A percentile compares a stretch with the other conserved stretches of the same genome.
phyloP scores from a whole-genome alignment of 2,888 invertebrate genomes.

The Lottia scabra region DNA sequence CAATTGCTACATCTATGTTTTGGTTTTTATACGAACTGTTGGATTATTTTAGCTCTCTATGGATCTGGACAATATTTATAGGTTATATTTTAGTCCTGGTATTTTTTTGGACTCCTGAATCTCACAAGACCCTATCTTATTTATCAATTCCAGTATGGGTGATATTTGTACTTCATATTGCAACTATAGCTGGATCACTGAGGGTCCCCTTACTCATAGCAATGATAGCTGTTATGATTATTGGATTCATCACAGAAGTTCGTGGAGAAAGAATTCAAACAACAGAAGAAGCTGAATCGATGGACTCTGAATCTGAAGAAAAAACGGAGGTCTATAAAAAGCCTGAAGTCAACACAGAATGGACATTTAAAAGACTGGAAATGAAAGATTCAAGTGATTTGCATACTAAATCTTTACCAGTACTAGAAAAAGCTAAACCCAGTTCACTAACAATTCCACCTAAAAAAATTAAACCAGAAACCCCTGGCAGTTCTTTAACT shows the following conservation, averaged over 20 bases:
- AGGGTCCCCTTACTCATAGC: conserved; percentile 82
- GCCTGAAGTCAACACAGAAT: too few relatives aligned
- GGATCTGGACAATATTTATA: conserved; percentile 76
- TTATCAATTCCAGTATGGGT: conserved; percentile 82
- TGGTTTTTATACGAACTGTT: conserved; percentile 58
- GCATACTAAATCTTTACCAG: neutral
- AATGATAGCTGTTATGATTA: conserved; percentile 77
- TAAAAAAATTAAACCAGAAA: conserved; percentile 19
- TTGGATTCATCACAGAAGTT: conserved; percentile 74
- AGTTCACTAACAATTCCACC: conserved; percentile 2
- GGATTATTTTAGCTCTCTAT: conserved; percentile 64
- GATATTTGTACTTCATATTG: conserved; percentile 80
- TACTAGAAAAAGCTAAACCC: conserved; percentile 6
- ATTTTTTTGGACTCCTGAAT: conserved; percentile 82
- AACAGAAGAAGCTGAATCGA: too few relatives aligned
- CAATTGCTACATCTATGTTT: conserved; percentile 41
- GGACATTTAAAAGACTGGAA: too few relatives aligned
- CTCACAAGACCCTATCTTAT: conserved; percentile 73
- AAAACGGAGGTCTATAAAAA: too few relatives aligned
- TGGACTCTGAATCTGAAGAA: too few relatives aligned
- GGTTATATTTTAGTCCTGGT: conserved; percentile 81
- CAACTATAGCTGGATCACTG: conserved; percentile 81
- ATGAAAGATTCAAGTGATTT: too few relatives aligned
- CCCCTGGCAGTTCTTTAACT: conserved; percentile 47
- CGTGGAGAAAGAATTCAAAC: conserved; percentile 35